Base-by-base conservation (phyloP, 2,113 vertebrate genomes). In the Mystacornis crossleyi region DNA sequence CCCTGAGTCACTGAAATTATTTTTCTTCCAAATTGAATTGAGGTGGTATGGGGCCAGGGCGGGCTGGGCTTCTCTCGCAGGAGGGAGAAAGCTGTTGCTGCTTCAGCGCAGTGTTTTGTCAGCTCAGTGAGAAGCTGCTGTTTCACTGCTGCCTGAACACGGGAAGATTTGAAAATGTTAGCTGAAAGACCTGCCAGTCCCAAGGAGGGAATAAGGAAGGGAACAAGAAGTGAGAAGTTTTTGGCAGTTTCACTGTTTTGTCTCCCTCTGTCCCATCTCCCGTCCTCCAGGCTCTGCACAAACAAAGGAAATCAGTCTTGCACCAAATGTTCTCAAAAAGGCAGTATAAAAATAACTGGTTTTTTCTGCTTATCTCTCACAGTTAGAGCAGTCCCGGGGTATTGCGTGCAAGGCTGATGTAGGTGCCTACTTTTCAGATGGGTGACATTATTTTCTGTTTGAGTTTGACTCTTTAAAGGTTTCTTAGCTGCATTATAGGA, bases 291-390 rank as follows among this genome's bases (percentile, higher is more conserved):
- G 87, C 75, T 95, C 57, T 70, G 64, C 73, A 75, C 75, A 93
- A 91, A 95, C 65, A 93, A 86, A 96, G 94, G 93, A 86, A 91
- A 92, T 60, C 72, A 79, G 66, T 77, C 88, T 69, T 71, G 71
- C 36, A 92, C 78, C 62, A 54, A 90, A 65, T 71, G 75, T 71
- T 93, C 83, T 86, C 14, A 2, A 20, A 92, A 93, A 91, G 61
- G 66, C 89, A 70, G 19, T 42, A 11, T 67, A 93, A 93, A 92
- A 94, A 94, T 91, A 95, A 90, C 92, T 73, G 40, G 4, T 26
- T 93, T 96, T 96, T 90, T 72, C 88, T 5, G 29, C 90, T 95
- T 93, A 71, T 82, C 86, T 89, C 74, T 91, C 70, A 9, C 69
- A 73, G 61, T 75, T 73, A 16, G 87, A 58, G 62, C 61, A 87